Evolutionary conservation across 1,140 invertebrate species (phyloP), one percentile per base, ranked within the genome.

Genomic region (Drosophila ironensis): DNA sequence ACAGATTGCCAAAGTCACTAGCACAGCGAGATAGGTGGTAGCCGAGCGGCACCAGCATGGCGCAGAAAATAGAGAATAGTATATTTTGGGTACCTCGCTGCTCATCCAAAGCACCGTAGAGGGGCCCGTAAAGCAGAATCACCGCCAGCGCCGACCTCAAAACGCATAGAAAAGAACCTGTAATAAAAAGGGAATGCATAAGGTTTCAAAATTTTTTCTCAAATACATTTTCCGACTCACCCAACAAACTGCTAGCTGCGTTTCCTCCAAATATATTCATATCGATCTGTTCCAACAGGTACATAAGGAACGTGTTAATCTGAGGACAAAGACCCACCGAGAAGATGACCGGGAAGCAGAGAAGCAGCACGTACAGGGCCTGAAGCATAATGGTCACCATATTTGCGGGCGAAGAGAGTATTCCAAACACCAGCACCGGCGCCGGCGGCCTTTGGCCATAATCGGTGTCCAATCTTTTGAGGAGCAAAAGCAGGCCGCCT

Each of bases 201-300:
- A 41, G 25, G 14, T 24, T 4, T 44, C 4, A 11, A n/a, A 37
- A 1, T 2, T 27, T n/a, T n/a, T n/a, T n/a, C n/a, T n/a, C n/a
- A n/a, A n/a, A n/a, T n/a, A 16, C 33, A 17, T n/a, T n/a, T n/a
- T n/a, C 14, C 3, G 1, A 70, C 87, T 87, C 28, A 89, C 87
- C 87, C 4, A 94, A 91, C 0, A 99, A 91, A 91, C 97, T 97
- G 14, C 96, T 97, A 4, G 96, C 96, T 0, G 97, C 98, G 89
- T 97, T 99, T 2, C 98, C 98, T 16, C 98, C 98, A 91, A 99
- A 99, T 0, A 98, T 86, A 91, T 99, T 97, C 91, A 99, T 99
- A 80, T 99, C 98, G 9, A 98, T 92, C 91, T 99, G 98, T 90
- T 99, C 98, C 63, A 98, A 92, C 7, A 98, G 89, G 90, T 98